Evolutionary conservation across 2,797 vertebrate genomes (phyloP).

Genomic region (Chelidonichthys spinosus): DNA sequence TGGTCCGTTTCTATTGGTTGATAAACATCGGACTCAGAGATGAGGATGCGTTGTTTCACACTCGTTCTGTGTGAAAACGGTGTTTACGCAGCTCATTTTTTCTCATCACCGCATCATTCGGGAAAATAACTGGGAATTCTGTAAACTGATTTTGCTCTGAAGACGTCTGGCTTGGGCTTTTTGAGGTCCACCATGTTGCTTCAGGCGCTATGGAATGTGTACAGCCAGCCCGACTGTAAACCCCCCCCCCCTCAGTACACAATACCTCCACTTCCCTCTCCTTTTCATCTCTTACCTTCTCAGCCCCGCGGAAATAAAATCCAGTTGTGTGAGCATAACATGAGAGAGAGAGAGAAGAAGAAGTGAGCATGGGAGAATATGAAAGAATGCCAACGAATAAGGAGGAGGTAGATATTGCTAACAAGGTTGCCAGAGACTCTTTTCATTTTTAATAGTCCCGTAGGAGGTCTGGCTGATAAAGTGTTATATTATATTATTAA

Average conservation of each 20-base stretch:
- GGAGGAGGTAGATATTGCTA: conserved; percentile 78
- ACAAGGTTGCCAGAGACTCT: conserved; percentile 82
- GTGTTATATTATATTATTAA: conserved; percentile 79
- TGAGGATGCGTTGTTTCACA: conserved; percentile 17
- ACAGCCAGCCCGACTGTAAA: conserved; percentile 45
- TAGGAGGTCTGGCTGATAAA: conserved; percentile 81
- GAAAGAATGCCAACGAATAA: conserved; percentile 74
- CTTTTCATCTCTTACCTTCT: conserved; percentile 71
- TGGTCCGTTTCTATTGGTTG: conserved; percentile 55
- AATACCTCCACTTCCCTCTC: conserved; percentile 53
- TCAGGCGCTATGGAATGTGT: conserved; percentile 67
- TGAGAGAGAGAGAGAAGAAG: conserved; percentile 15
- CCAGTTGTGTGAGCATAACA: conserved; percentile 72
- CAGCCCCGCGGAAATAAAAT: conserved; percentile 70
- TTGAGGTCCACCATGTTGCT: conserved; percentile 64
- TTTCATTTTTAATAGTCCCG: conserved; percentile 84
- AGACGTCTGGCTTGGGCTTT: conserved; percentile 63
- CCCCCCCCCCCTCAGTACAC: conserved; percentile 44
- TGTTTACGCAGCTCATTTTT: conserved; percentile 58
- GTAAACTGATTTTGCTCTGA: conserved; percentile 50
- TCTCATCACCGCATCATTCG: conserved; percentile 46
- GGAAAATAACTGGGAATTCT: conserved; percentile 64
- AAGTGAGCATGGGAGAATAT: conserved; percentile 64
- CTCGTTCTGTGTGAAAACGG: neutral
- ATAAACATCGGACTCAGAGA: conserved; percentile 55